Conservation (phyloP, 2,797 vertebrate species). For the Anniella stebbinsi region DNA sequence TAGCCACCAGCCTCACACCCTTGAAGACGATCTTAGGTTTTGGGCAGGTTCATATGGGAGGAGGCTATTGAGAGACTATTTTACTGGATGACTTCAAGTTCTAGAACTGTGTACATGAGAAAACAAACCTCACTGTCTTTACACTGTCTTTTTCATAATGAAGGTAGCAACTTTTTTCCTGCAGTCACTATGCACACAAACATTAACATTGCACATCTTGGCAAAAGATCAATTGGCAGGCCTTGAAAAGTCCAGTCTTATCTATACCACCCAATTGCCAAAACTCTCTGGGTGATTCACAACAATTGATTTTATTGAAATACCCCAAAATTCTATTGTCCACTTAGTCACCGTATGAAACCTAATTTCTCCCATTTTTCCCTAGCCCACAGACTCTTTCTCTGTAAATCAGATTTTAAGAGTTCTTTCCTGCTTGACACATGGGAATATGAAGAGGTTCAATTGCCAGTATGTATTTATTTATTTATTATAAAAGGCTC, state of each 20-base stretch:
- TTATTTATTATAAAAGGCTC: too few relatives aligned
- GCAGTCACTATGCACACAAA: background rate
- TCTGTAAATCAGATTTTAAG: background rate
- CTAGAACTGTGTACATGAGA: background rate
- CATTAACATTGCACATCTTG: constrained; percentile 3
- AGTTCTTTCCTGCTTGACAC: background rate
- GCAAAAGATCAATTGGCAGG: background rate
- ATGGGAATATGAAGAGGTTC: background rate
- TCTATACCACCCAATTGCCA: background rate
- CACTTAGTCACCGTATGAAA: background rate
- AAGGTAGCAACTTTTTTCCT: background rate
- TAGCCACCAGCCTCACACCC: too few relatives aligned
- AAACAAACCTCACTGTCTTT: background rate
- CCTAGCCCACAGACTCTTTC: background rate
- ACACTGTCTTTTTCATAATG: background rate
- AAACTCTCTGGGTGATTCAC: too few relatives aligned
- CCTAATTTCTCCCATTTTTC: background rate
- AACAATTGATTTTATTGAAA: background rate
- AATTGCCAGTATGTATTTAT: too few relatives aligned
- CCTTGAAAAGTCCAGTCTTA: background rate
- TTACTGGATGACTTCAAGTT: background rate
- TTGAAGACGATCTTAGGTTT: too few relatives aligned
- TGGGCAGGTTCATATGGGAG: too few relatives aligned
- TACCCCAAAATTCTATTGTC: background rate
- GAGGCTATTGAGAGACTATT: background rate